phyloP scores from a whole-genome alignment of 2,888 invertebrate species.

The Serrognathus titanus region DNA sequence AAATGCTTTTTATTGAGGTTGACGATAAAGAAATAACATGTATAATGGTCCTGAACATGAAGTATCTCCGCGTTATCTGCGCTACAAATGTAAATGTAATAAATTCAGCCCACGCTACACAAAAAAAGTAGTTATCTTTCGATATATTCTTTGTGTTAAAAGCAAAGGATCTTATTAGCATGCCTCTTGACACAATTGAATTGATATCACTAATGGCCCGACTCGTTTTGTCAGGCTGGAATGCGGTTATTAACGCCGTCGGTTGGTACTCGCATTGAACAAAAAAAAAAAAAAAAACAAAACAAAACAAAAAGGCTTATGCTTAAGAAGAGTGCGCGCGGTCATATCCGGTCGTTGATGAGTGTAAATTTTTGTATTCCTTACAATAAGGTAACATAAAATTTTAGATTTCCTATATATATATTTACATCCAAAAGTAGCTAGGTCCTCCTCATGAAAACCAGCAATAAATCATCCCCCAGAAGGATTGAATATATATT shows the following conservation, averaged over 20 bases:
- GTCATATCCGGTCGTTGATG: not conserved
- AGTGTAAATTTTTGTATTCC: not conserved
- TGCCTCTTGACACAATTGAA: slow-evolving; percentile 19
- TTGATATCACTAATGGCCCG: slow-evolving; percentile 22
- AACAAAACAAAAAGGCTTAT: not conserved
- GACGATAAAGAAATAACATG: too few relatives aligned
- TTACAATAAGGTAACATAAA: too few relatives aligned
- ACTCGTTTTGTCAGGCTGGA: slow-evolving; percentile 15
- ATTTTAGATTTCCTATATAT: too few relatives aligned
- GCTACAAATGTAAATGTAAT: not conserved
- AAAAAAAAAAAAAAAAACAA: not conserved
- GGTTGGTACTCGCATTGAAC: slow-evolving; percentile 2
- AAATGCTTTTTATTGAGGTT: too few relatives aligned
- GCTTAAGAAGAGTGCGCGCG: not conserved
- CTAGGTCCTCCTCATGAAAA: too few relatives aligned
- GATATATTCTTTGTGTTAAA: slow-evolving; percentile 1
- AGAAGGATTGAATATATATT: too few relatives aligned
- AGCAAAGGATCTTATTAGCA: slow-evolving; percentile 12
- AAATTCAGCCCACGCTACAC: not conserved
- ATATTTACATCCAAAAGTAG: too few relatives aligned
- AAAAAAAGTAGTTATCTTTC: slow-evolving; percentile 1
- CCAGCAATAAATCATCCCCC: too few relatives aligned
- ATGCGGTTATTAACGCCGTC: slow-evolving; percentile 19
- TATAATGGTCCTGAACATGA: not conserved
- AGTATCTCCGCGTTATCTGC: not conserved